Evolutionary conservation across 2,888 invertebrate species (phyloP).

Genomic region (Ecdyonurus torrentis): DNA sequence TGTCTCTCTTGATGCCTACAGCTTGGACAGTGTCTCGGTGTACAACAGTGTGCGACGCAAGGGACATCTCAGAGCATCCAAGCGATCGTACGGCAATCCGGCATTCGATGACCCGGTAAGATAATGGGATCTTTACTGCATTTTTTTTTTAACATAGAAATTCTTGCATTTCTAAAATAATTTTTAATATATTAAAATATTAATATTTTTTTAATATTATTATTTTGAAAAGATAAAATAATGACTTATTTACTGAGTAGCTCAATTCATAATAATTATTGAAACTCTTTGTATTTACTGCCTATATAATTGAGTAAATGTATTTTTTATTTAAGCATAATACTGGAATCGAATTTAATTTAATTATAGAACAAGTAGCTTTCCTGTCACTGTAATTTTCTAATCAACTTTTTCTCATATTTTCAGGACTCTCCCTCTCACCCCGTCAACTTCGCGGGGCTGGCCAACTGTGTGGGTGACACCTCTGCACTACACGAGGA

Average conservation of each 20-base stretch:
- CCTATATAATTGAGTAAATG: too few relatives aligned
- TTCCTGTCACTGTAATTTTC: slow-evolving; percentile 19
- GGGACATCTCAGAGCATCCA: slow-evolving; percentile 50
- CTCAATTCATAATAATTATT: too few relatives aligned
- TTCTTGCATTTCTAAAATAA: background rate
- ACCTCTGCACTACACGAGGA: slow-evolving; percentile 59
- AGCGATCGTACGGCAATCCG: slow-evolving; percentile 77
- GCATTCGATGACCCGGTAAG: slow-evolving; percentile 60
- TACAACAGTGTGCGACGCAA: slow-evolving; percentile 56
- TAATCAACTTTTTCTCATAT: slow-evolving; percentile 14
- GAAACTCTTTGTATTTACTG: too few relatives aligned
- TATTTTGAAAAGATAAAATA: too few relatives aligned
- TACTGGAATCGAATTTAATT: background rate
- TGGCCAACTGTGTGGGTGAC: slow-evolving; percentile 47
- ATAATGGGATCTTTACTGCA: background rate
- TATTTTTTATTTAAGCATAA: background rate
- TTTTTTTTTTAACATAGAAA: background rate
- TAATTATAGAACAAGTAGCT: background rate
- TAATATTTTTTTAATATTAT: too few relatives aligned
- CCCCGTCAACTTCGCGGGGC: slow-evolving; percentile 58
- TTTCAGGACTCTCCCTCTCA: slow-evolving; percentile 47
- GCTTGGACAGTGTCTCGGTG: slow-evolving; percentile 75
- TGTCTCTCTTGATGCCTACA: slow-evolving; percentile 75
- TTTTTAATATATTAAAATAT: too few relatives aligned
- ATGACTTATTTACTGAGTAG: too few relatives aligned